Percentiles rank a stretch among this genome's conserved stretches.
Conservation (phyloP, 1,140 invertebrate species). For the Nasonia giraulti region DNA sequence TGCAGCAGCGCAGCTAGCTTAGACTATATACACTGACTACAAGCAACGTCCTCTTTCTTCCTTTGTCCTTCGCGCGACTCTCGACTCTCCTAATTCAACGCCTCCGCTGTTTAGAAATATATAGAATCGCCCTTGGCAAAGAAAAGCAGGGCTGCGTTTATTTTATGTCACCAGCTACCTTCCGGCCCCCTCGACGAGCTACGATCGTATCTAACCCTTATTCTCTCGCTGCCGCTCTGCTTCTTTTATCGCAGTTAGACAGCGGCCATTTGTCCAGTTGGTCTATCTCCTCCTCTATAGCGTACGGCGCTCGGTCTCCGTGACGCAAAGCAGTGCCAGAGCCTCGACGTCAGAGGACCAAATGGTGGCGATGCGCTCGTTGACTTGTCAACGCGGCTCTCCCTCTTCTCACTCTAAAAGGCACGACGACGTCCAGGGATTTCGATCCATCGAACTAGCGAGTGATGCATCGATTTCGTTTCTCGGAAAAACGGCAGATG, state of each 20-base stretch:
- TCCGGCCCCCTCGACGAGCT: background rate
- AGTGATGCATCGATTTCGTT: too few relatives aligned
- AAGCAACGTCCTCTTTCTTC: background rate
- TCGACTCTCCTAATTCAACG: background rate
- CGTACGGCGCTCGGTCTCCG: background rate
- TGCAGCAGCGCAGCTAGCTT: background rate
- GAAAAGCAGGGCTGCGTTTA: conserved; percentile 33
- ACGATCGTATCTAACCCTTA: conserved; percentile 31
- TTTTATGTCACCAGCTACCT: conserved; percentile 43
- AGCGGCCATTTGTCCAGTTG: conserved; percentile 13
- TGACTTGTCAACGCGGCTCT: conserved; percentile 58
- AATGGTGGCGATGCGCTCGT: conserved; percentile 3
- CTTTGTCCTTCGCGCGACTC: background rate
- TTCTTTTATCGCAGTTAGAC: conserved; percentile 39
- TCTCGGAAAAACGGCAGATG: background rate
- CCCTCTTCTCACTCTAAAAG: conserved; percentile 27
- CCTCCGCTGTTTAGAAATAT: conserved; percentile 23
- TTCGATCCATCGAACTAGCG: too few relatives aligned
- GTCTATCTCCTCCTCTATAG: background rate
- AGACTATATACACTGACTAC: background rate
- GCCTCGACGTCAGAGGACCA: too few relatives aligned
- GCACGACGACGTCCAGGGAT: too few relatives aligned
- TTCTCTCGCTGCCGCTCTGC: background rate
- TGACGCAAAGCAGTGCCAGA: background rate
- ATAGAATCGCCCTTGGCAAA: conserved; percentile 33